Base-by-base conservation (phyloP, 64 coral and sea anemone genomes). In the Trachythela sp. region DNA sequence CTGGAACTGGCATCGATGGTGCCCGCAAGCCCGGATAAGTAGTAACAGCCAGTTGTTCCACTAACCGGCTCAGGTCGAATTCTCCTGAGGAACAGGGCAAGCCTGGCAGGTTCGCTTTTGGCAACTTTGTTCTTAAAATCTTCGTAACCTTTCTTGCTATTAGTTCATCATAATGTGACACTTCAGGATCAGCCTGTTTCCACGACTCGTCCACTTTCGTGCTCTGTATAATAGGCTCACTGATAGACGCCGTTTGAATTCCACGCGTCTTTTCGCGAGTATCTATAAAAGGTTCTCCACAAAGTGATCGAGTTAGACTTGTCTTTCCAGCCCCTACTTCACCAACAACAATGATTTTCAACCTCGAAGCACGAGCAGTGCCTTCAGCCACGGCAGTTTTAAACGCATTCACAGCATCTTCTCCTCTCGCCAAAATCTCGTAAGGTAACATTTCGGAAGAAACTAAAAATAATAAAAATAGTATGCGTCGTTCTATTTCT, bases 361-460 rank as follows among this genome's bases (percentile, higher is more conserved):
- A 86, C 22, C 88, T 86, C 42, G 48, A 39, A 45, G 91, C 94
- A 8, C 14, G 33, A 1, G 94, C 87, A 87, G 88, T 95, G 3
- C 94, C 94, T 50, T 92, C 84, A 24, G 45, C 75, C 9, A 90
- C 31, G 2, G 94, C 94, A 0, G 92, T 30, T 4, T 92, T 90
- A 29, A 95, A 92, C 50, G 88, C 91, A 37, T 67, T 29, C 1
- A 95, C 90, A 86, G 94, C 41, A 18, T 51, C 36, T 41, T 91
- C 83, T 43, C 94, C 94, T 35, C 94, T 91, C 26, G 84, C 94
- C 59, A 95, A 90, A 30, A 95, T 90, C 89, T 95, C 94, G 80
- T 92, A 95, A 36, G 94, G 94, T 27, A 92, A 30, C 36, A 77
- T 13, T 35, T 77, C 71, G 30, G 71, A 77, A 8, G 71, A 38